Percentiles rank a stretch among this genome's conserved stretches.
phyloP scores from a whole-genome alignment of 35 echinoderm and acorn worm species.

The Lytechinus pictus region DNA sequence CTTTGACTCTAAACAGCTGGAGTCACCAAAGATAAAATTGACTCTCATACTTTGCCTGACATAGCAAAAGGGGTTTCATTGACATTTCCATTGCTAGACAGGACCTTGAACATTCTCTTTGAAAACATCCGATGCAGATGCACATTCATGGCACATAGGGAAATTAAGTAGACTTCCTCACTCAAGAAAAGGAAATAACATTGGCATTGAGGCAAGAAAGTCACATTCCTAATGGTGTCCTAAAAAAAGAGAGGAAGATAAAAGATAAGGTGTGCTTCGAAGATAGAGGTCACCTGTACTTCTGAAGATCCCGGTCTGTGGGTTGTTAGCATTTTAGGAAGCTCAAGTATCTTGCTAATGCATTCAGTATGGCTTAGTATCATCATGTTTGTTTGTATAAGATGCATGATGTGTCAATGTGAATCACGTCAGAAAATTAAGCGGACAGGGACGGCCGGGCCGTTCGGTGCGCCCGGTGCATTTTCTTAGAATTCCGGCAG shows the following conservation, averaged over 20 bases:
- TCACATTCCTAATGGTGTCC: not conserved
- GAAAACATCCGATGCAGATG: not conserved
- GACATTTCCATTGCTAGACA: not conserved
- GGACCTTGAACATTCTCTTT: not conserved
- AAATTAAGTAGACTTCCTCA: slow-evolving; percentile 12
- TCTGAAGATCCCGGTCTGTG: not conserved
- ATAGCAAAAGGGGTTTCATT: not conserved
- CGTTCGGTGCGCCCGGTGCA: not conserved
- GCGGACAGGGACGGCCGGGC: not conserved
- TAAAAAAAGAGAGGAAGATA: not conserved
- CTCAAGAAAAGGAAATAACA: not conserved
- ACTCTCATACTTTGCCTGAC: not conserved
- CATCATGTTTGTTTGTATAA: not conserved
- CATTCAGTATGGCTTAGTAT: not conserved
- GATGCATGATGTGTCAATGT: not conserved
- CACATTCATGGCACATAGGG: not conserved
- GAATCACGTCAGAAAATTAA: slow-evolving; percentile 1
- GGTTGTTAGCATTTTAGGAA: slow-evolving; percentile 3
- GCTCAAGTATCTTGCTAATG: not conserved
- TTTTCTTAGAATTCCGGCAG: not conserved
- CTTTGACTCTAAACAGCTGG: too few species aligned
- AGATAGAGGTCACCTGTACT: not conserved
- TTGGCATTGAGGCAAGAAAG: not conserved
- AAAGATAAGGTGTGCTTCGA: not conserved
- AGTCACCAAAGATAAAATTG: too few species aligned